Base-by-base conservation (phyloP, 2,888 invertebrate species). In the Pycnomerus fuliginosus region DNA sequence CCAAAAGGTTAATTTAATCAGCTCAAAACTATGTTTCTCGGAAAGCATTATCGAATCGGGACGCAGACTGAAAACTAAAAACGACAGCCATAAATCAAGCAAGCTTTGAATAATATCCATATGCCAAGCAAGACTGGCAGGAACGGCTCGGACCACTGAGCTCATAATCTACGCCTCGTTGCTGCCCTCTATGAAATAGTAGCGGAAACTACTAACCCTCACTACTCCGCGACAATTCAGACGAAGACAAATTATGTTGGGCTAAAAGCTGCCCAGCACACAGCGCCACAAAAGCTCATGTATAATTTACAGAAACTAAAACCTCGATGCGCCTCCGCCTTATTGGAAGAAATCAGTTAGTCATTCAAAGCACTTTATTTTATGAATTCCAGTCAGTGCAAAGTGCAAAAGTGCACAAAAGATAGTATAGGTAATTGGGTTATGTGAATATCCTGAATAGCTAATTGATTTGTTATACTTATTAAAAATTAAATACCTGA, bases 101-200 rank as follows among this genome's bases (percentile, higher is more conserved):
- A 22, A 42, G 49, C 50, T 50, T 53, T 56, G 50, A 52, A 55
- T 54, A 52, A 54, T 50, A 44, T 47, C 53, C 53, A 49, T 55
- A 49, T 52, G 53, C 48, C 50, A 40, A 40, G 38, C 48, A 44
- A 40, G 40, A 44, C 44, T 40, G 43, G 44, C 32, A 45, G 38
- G 30, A 46, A 28, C 40, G 38, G 40, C 35, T 16, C 37, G 35
- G 25, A 36, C 37, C 41, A 23, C 42, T 42, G 43, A 48, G 53
- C 53, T 44, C 43, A 32, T 52, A 50, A 51, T 46, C 53, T 46
- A 39, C 46, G 44, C 27, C 27, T 28, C 42, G 40, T 47, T 52
- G 42, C 48, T 54, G 65, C 69, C 69, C 58, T 63, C 68, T 69
- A 60, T 57, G 53, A 47, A 58, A 57, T 64, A 64, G 60, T 61